Evolutionary conservation across 2,888 invertebrate genomes (phyloP), one percentile per base, ranked within the genome.

Genomic region (Nymphalis urticae): DNA sequence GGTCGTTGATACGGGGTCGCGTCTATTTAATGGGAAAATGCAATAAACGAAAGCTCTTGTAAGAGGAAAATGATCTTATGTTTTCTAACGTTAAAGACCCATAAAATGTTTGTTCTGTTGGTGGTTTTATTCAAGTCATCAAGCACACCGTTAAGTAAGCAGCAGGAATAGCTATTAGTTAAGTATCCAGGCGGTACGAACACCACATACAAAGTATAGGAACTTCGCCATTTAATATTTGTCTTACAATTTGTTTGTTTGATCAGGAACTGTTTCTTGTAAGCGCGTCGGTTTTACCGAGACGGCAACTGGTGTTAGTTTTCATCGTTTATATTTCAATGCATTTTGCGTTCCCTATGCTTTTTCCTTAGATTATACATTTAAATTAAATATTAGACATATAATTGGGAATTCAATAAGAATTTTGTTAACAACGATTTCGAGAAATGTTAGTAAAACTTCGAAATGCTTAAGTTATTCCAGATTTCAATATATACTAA

Each of bases 231-330:
- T 83, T 84, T 83, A 82, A 84, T 92, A 86, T 92, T 92, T 92
- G 85, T 80, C 81, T 83, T 82, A 86, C 90, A 89, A 92, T 91
- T 88, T 89, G 84, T 86, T 78, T 87, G 83, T 90, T 90, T 90
- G 84, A 76, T 83, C 85, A 89, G 91, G 88, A 89, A 85, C 83
- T 79, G 85, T 85, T 90, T 86, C 85, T 82, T 82, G 84, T 81
- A 84, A 82, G 79, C 75, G 75, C 77, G 76, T 78, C 76, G 81
- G 80, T 82, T 84, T 84, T 84, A 83, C 82, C 76, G 71, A 79
- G 78, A 81, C 50, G 50, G 64, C 66, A 64, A 36, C 66, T 32
- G 56, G 59, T 70, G 36, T 62, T 71, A 59, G 68, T 69, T 69
- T 75, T 73, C 76, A 73, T 73, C 75, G 75, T 73, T 79, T 77